Conservation (phyloP, 2,888 invertebrate genomes). For the Helobdella robusta region DNA sequence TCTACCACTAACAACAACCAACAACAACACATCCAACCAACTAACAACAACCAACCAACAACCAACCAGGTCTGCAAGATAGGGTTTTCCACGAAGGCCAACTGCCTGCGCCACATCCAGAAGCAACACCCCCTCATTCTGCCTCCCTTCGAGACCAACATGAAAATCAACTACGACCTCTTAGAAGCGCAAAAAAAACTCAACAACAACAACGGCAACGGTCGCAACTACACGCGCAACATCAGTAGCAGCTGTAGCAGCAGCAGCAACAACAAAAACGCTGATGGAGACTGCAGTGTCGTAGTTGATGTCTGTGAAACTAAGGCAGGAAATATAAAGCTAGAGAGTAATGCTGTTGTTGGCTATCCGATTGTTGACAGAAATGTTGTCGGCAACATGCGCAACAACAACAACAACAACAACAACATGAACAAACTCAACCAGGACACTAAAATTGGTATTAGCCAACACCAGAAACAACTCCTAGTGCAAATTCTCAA, state of each 20-base stretch:
- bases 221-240: background rate
- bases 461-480: background rate
- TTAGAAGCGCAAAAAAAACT: slow-evolving; percentile 20
- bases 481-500: background rate
- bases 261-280: background rate
- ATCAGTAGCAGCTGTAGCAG: no score
- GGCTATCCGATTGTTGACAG: background rate
- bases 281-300: no score
- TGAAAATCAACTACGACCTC: slow-evolving; percentile 37
- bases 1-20: background rate
- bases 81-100: slow-evolving; percentile 49
- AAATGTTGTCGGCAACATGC: background rate
- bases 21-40: background rate
- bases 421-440: background rate
- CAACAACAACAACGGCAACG: background rate
- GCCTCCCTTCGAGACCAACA: slow-evolving; percentile 37
- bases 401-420: background rate
- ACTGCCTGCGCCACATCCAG: slow-evolving; percentile 48
- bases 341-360: background rate
- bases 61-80: slow-evolving; percentile 42
- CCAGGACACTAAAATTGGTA: background rate
- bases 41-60: background rate
- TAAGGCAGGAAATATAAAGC: no score
- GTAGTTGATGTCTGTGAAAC: no score
- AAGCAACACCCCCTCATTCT: slow-evolving; percentile 44